Evolutionary conservation across 1,140 invertebrate genomes (phyloP), one percentile per base, ranked within the genome.

Genomic region (Antheraea pernyi): DNA sequence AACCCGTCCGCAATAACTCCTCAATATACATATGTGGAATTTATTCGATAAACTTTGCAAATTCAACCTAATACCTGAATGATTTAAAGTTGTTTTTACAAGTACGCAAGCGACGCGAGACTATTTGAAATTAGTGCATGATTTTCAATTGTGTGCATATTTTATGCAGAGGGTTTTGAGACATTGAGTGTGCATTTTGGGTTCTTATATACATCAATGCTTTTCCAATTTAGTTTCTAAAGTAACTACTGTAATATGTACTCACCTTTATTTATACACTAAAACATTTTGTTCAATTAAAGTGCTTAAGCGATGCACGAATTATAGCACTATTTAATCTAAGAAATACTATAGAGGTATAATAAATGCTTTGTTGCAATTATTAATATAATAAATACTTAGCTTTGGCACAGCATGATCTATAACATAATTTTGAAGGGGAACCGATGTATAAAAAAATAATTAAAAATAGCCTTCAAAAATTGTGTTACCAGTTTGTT

Each of bases 191-290:
- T n/a, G n/a, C n/a, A n/a, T n/a, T n/a, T n/a, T n/a, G n/a, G n/a
- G n/a, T n/a, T n/a, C n/a, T n/a, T n/a, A n/a, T n/a, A n/a, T n/a
- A n/a, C n/a, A n/a, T n/a, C n/a, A n/a, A n/a, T n/a, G 83, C 86
- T 91, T 88, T 39, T 72, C 66, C 71, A 78, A 74, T 74, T 68
- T 79, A 78, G 83, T 83, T 86, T 80, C 39, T 67, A 53, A 53
- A 53, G 13, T 16, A 53, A 13, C 22, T 1, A 30, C 22, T 30
- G 22, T 30, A 30, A 30, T n/a, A n/a, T 30, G 22, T 30, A 30
- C 4, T 30, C 22, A 30, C 1, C 39, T 42, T 7, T 42, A 42
- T 42, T 42, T 42, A 30, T 53, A 53, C 16, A 53, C 46, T 53
- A 53, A 53, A 19, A 22, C 3, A 9, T 61, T 61, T 61, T 36